These are phyloP conservation scores for Notarius lentiginosus DNA, from an alignment of 2,113 vertebrate species.

Conservation along the genomic window DNA sequence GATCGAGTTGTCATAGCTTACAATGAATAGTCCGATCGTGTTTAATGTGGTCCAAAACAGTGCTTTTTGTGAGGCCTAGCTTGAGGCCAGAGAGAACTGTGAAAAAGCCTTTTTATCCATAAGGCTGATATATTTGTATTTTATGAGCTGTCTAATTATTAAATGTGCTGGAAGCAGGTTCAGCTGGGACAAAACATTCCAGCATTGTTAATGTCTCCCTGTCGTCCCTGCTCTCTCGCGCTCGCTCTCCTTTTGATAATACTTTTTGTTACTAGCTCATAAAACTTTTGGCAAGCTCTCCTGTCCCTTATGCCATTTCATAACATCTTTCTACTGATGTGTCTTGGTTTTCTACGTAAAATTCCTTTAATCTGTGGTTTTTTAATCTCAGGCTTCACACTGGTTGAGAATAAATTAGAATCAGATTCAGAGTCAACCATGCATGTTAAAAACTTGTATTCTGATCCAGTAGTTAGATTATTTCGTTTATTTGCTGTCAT, in stretches of 20 bases:
- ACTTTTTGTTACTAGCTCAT: constrained; percentile 71
- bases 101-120: constrained; percentile 54
- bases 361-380: constrained; percentile 28
- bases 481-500: not conserved
- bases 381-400: constrained; percentile 18
- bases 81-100: constrained; percentile 57
- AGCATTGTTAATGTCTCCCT: constrained; percentile 72
- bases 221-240: constrained; percentile 52
- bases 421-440: constrained; percentile 13
- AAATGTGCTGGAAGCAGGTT: constrained; percentile 68
- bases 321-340: constrained; percentile 25
- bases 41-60: constrained; percentile 65
- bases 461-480: constrained; percentile 11
- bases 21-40: constrained; percentile 66
- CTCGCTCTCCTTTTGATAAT: constrained; percentile 69
- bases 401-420: constrained; percentile 17
- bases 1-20: constrained; percentile 69
- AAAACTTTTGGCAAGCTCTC: constrained; percentile 57
- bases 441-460: not conserved
- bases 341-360: not conserved
- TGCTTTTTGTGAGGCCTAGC: constrained; percentile 63
- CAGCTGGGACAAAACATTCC: constrained; percentile 72
- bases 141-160: constrained; percentile 78
- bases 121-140: constrained; percentile 59
- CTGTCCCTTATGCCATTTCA: constrained; percentile 20